Evolutionary conservation across 1,140 invertebrate genomes (phyloP).

Genomic region (Leguminivora glycinivorella): DNA sequence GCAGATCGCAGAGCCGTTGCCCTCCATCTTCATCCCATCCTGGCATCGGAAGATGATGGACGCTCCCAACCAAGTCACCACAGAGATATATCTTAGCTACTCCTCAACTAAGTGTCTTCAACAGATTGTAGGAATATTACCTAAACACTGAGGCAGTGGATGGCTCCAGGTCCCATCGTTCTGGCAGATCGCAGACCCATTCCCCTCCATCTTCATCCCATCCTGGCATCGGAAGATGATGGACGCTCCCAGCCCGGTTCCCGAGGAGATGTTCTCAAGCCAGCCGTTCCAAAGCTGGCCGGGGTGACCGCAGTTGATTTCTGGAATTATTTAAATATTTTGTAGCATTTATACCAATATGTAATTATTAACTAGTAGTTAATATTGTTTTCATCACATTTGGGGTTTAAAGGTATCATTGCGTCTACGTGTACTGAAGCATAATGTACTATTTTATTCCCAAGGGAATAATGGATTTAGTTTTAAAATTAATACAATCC

Average conservation of each 20-base stretch:
- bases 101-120: too few relatives aligned
- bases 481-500: too few relatives aligned
- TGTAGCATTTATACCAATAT: neutral
- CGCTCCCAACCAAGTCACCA: constrained; percentile 92
- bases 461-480: too few relatives aligned
- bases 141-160: constrained; percentile 90
- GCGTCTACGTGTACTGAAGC: too few relatives aligned
- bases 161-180: constrained; percentile 96
- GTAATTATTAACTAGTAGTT: too few relatives aligned
- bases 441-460: too few relatives aligned
- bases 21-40: constrained; percentile 94
- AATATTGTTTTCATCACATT: too few relatives aligned
- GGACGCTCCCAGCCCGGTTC: constrained; percentile 93
- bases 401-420: too few relatives aligned
- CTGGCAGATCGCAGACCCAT: constrained; percentile 93
- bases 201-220: constrained; percentile 94
- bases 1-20: constrained; percentile 93
- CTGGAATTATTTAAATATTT: constrained; percentile 68
- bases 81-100: too few relatives aligned
- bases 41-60: constrained; percentile 96
- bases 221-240: constrained; percentile 97
- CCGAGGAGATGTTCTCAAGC: constrained; percentile 94
- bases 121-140: constrained; percentile 51
- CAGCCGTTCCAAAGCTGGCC: constrained; percentile 96
- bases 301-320: constrained; percentile 96